phyloP scores from a whole-genome alignment of 2,797 vertebrate species.

The Eremophila alpestris region DNA sequence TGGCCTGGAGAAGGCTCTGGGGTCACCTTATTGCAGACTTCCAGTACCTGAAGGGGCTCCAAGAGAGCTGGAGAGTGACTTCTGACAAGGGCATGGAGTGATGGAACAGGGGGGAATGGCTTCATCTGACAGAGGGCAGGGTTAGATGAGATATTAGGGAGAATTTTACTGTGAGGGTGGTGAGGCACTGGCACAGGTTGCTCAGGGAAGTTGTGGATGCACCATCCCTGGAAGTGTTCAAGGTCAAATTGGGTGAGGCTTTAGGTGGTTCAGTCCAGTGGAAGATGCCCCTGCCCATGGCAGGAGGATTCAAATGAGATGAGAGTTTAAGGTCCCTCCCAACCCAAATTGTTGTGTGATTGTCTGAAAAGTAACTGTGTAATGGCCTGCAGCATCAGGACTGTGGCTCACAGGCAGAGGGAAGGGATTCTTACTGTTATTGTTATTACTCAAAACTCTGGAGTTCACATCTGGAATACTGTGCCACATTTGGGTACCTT shows the following conservation, averaged over 20 bases:
- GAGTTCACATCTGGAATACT: not conserved
- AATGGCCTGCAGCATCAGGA: not conserved
- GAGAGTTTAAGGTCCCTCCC: not conserved
- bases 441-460: not conserved
- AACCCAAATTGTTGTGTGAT: not conserved
- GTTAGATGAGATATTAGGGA: not conserved
- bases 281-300: not conserved
- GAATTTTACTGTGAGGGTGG: not conserved
- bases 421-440: not conserved
- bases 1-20: not conserved
- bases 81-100: not conserved
- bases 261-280: not conserved
- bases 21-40: fast-evolving
- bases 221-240: not conserved
- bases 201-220: not conserved
- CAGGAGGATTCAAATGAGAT: not conserved
- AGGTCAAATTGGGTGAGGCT: not conserved
- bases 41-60: not conserved
- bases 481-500: not conserved
- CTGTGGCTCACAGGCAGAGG: not conserved
- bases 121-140: not conserved
- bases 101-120: fast-evolving
- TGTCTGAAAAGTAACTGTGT: not conserved
- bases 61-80: not conserved
- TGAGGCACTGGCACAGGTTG: not conserved